Conservation (phyloP, 2,888 invertebrate species). For the Dioctria rufipes region DNA sequence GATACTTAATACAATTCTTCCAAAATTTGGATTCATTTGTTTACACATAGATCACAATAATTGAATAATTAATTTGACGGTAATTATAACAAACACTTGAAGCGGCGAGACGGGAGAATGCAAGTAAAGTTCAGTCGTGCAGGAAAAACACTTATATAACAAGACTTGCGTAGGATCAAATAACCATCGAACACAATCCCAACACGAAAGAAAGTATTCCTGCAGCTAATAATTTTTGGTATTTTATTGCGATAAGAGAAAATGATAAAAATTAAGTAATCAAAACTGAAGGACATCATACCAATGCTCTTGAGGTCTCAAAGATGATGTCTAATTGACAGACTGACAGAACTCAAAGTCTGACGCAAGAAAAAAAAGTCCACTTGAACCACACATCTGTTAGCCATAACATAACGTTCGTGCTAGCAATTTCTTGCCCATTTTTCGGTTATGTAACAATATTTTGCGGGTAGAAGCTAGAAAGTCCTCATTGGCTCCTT, state of each 20-base stretch:
- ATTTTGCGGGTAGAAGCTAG: constrained; percentile 55
- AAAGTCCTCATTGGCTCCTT: constrained; percentile 36
- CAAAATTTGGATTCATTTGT: constrained; percentile 10
- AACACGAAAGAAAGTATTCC: no score
- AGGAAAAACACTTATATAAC: no score
- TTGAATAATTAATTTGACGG: constrained; percentile 56
- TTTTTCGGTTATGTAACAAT: constrained; percentile 55
- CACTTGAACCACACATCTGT: constrained; percentile 54
- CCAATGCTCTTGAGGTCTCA: not conserved
- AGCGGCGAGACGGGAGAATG: not conserved
- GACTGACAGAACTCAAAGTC: not conserved
- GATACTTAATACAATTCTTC: no score
- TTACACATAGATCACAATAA: constrained; percentile 56
- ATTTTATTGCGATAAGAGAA: constrained; percentile 19
- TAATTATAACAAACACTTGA: constrained; percentile 57
- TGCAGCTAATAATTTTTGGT: constrained; percentile 16
- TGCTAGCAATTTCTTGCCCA: constrained; percentile 33
- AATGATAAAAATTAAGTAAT: no score
- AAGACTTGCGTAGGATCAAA: no score
- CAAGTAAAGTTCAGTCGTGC: constrained; percentile 3
- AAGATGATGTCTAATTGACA: constrained; percentile 19
- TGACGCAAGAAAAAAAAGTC: constrained; percentile 20
- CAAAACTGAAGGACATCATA: not conserved
- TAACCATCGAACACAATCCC: no score
- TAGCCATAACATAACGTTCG: constrained; percentile 51